These are phyloP conservation scores for Chymomyza caudatula DNA, from an alignment of 2,888 invertebrate genomes.

Conservation along the genomic window DNA sequence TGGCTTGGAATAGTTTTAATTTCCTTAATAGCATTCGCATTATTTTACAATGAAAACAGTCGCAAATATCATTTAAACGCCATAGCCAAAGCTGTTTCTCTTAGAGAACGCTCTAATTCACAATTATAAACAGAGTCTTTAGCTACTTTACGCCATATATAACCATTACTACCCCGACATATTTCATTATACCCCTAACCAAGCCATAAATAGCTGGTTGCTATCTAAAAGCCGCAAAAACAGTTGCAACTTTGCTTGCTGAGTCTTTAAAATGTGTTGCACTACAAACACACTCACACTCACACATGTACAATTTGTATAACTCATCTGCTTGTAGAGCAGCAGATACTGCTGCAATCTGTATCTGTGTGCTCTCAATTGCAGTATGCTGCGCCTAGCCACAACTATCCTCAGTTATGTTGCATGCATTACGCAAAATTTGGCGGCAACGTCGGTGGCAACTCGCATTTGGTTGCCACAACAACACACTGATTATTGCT, in stretches of 20 bases:
- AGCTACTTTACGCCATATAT: not conserved
- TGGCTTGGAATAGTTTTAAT: too few species aligned
- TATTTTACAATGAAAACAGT: too few species aligned
- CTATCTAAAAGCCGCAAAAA: not conserved
- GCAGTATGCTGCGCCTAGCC: constrained; percentile 16
- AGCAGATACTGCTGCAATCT: not conserved
- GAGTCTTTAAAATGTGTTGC: not conserved
- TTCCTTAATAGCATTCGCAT: too few species aligned
- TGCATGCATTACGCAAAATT: constrained; percentile 63
- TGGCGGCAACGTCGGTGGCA: constrained; percentile 18
- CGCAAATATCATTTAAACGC: too few species aligned
- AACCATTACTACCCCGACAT: not conserved
- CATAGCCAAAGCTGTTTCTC: too few species aligned
- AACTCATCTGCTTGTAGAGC: not conserved
- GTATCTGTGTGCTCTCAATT: not conserved
- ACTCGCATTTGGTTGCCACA: constrained; percentile 46
- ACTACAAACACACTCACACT: not conserved
- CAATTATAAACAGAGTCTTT: not conserved
- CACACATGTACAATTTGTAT: not conserved
- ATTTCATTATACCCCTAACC: not conserved
- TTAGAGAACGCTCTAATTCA: not conserved
- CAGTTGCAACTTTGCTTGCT: not conserved
- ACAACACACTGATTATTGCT: constrained; percentile 62
- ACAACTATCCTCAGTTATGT: constrained; percentile 53
- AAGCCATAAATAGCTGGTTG: not conserved